Percentiles rank a stretch among this genome's conserved stretches.
Evolutionary conservation across 1,140 invertebrate genomes (phyloP).

Genomic region (Polypedilum vanderplanki): DNA sequence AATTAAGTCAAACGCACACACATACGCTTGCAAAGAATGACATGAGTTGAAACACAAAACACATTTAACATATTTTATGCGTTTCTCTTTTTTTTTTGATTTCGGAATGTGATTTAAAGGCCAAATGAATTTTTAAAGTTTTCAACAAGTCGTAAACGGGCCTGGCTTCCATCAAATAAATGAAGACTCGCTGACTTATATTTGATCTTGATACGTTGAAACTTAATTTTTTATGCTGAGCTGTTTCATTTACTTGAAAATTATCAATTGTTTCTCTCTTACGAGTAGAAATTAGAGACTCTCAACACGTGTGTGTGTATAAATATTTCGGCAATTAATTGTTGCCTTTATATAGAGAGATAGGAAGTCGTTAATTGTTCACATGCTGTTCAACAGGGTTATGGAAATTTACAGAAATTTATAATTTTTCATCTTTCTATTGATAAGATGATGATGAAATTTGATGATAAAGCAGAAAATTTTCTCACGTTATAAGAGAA

Average conservation of each 20-base stretch:
- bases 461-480: no score
- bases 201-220: constrained; percentile 15
- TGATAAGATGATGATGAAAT: no score
- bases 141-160: not conserved
- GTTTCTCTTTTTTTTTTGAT: constrained; percentile 14
- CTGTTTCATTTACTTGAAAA: not conserved
- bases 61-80: not conserved
- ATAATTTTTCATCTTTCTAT: no score
- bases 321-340: not conserved
- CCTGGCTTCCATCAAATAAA: constrained; percentile 11
- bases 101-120: constrained; percentile 17
- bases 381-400: not conserved
- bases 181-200: not conserved
- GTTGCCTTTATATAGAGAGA: not conserved
- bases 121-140: constrained; percentile 19
- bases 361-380: constrained; percentile 1
- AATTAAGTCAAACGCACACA: not conserved
- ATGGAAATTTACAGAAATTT: not conserved
- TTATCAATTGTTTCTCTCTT: constrained; percentile 5
- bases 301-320: not conserved
- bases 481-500: no score
- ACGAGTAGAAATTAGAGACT: not conserved
- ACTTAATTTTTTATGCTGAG: not conserved
- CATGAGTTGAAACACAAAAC: not conserved
- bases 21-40: not conserved